Evolutionary conservation across 2,888 invertebrate species (phyloP), one percentile per base, ranked within the genome.

Genomic region (Horisme vitalbata): DNA sequence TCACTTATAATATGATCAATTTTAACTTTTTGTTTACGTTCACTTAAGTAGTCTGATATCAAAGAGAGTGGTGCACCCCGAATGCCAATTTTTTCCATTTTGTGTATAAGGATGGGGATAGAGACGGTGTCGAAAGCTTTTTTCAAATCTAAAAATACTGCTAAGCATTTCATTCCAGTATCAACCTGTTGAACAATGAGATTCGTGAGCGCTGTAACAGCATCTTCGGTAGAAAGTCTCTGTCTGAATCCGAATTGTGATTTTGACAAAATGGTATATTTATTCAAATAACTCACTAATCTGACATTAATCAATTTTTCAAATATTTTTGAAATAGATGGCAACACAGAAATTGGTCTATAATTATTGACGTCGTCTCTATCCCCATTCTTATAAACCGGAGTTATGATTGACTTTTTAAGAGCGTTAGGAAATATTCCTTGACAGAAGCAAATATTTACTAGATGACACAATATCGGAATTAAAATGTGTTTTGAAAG

Each of bases 381-480:
- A n/a, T 45, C 27, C 9, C 59, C 61, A 7, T 30, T 23, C 31
- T 61, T 59, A 31, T 36, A 36, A 11, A 47, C 41, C n/a, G 52
- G 45, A 9, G 41, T 35, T 33, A 57, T 39, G 8, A 50, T 27
- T 1, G 52, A 41, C 2, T 24, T 11, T 31, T 56, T 52, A n/a
- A 23, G 23, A 3, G 9, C n/a, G 9, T 27, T 11, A 1, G 55
- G 57, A 10, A 61, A 59, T 1, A 31, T 23, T 4, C 54, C 57
- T 10, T 13, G 28, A 6, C n/a, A 11, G 10, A 57, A 43, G 11
- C 52, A 52, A 10, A 53, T 12, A 20, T 48, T 46, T 0, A 37
- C 18, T 12, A 57, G 14, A 10, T 38, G 30, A 13, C 45, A 35
- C 2, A 57, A 35, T 1, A 41, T 4, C 3, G 57, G 54, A 2